A percentile compares a stretch with the other conserved stretches of the same genome.
phyloP scores from a whole-genome alignment of 2,888 invertebrate species.

The Pterobdella sp. region DNA sequence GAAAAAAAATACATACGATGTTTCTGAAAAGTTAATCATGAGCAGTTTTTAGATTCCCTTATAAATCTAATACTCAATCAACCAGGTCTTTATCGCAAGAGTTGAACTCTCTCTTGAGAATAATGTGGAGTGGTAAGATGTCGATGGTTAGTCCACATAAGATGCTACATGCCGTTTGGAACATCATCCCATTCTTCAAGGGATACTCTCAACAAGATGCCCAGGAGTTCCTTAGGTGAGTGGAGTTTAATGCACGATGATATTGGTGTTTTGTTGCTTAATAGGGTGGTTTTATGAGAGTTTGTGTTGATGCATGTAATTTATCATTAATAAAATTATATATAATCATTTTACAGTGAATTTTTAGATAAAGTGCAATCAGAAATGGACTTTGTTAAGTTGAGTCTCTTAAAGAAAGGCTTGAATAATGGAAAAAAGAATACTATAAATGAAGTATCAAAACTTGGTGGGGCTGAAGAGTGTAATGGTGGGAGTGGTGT shows the following conservation, averaged over 20 bases:
- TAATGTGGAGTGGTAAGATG: conserved; percentile 50
- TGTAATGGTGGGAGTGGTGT: neutral
- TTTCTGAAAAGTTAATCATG: no score
- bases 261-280: neutral
- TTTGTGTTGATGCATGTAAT: neutral
- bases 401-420: neutral
- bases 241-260: neutral
- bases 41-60: no score
- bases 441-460: neutral
- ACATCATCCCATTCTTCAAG: conserved; percentile 48
- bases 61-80: no score
- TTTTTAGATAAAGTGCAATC: conserved; percentile 47
- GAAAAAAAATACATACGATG: no score
- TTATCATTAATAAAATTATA: neutral
- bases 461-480: neutral
- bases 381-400: conserved; percentile 40
- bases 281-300: conserved; percentile 5
- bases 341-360: conserved; percentile 43
- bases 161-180: conserved; percentile 48
- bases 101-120: conserved; percentile 46
- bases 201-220: conserved; percentile 51
- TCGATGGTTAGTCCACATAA: conserved; percentile 50
- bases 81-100: conserved; percentile 48
- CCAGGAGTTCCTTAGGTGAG: conserved; percentile 51
- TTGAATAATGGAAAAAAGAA: neutral